These are phyloP conservation scores for Trachemys scripta DNA, from an alignment of 2,113 vertebrate species.

Conservation along the genomic window DNA sequence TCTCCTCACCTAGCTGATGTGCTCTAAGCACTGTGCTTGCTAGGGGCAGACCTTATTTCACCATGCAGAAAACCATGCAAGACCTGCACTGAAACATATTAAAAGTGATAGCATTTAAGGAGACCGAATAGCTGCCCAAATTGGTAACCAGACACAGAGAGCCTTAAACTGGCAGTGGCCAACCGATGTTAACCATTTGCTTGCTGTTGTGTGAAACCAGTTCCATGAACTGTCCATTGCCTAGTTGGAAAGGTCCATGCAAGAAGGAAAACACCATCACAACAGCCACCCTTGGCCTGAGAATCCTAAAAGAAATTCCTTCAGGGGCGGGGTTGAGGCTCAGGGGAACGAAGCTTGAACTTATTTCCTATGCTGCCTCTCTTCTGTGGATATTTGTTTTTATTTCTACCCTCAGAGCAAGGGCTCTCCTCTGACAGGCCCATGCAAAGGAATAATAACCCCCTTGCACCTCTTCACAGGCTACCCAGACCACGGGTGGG, in stretches of 20 bases:
- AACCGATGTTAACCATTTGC: not conserved
- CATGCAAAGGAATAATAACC: not conserved
- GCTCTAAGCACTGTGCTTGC: not conserved
- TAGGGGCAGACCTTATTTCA: constrained; percentile 19
- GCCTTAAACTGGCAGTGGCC: not conserved
- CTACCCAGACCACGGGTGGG: not conserved
- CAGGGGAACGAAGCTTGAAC: not conserved
- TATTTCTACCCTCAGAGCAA: not conserved
- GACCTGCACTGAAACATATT: constrained; percentile 54
- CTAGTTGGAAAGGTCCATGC: not conserved
- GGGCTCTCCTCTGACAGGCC: not conserved
- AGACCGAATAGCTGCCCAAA: constrained; percentile 8
- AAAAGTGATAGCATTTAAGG: not conserved
- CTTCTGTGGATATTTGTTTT: not conserved
- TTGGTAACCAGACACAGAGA: not conserved
- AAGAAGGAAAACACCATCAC: not conserved
- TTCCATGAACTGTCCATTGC: not conserved
- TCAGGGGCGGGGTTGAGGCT: accelerated
- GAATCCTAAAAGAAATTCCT: not conserved
- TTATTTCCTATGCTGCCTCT: not conserved
- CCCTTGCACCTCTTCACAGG: not conserved
- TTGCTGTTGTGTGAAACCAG: not conserved
- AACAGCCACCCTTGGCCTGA: not conserved
- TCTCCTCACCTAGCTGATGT: not conserved
- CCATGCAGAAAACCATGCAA: constrained; percentile 50